phyloP scores from a whole-genome alignment of 2,797 vertebrate species.

The Brachyalestes nurse region DNA sequence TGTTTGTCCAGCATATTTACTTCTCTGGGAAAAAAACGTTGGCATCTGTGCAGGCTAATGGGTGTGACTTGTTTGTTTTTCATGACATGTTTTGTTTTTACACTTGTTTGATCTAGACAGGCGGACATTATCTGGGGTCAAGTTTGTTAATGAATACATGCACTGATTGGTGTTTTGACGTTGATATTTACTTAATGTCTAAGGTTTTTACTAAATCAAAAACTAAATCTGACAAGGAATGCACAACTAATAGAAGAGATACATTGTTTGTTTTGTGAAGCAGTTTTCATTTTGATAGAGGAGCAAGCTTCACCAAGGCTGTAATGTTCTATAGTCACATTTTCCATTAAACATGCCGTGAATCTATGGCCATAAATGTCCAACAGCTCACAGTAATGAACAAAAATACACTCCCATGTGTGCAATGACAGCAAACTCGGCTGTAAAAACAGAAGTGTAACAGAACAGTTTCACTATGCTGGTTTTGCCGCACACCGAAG shows the following conservation, averaged over 20 bases:
- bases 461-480: too few species aligned
- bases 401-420: too few species aligned
- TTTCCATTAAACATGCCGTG: too few species aligned
- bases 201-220: not conserved
- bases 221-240: too few species aligned
- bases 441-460: too few species aligned
- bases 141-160: not conserved
- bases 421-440: too few species aligned
- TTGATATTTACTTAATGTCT: conserved; percentile 1
- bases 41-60: conserved; percentile 34
- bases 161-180: conserved; percentile 33
- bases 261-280: too few species aligned
- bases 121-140: conserved; percentile 11
- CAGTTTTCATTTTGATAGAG: not conserved
- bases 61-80: conserved; percentile 57
- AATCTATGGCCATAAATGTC: too few species aligned
- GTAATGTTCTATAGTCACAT: too few species aligned
- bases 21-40: conserved; percentile 17
- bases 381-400: too few species aligned
- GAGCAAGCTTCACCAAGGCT: not conserved
- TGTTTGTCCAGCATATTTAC: not conserved
- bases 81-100: conserved; percentile 39
- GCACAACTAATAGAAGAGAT: too few species aligned
- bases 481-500: too few species aligned
- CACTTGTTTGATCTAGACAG: conserved; percentile 35